Base-by-base conservation (phyloP, 37 sponge, comb jelly and placozoan species). In the Ianthella basta region DNA sequence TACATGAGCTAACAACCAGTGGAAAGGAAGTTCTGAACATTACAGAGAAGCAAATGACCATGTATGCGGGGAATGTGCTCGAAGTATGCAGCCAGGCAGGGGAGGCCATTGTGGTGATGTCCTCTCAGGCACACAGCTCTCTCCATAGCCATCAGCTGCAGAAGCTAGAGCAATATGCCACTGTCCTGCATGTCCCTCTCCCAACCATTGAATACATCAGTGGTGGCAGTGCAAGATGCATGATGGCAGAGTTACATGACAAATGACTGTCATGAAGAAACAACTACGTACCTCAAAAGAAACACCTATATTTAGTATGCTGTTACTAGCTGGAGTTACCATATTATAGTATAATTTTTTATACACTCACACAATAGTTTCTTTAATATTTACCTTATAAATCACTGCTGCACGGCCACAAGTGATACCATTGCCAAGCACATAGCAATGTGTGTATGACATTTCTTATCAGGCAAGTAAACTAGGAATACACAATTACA, bases 151-250 rank as follows among this genome's bases (percentile, higher is more conserved):
- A 73, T 13, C 93, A 91, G 50, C 34, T 59, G 4, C 0, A 37
- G 21, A 13, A 15, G n/a, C n/a, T 83, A 0, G 34, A 70, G 32
- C 34, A 21, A 39, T 34, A 79, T 13, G 27, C 32, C 25, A 57
- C 44, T 15, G 70, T 90, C 32, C 44, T 91, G 0, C 89, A 89
- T 32, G 36, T 33, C 20, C 83, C 89, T 8, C 81, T 94, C 15
- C 72, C 60, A 0, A 80, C 67, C 5, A 89, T 94, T 40, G 95
- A 94, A 72, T 73, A 72, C 5, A 74, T 89, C 24, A 91, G 95
- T 32, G 95, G 95, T 1, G 95, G 95, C 19, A 82, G 91, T 32
- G 95, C 85, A 6, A 86, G 95, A 20, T 94, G 95, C 30, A 94
- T 94, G 95, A 73, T 94, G 25, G 89, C 86, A 0, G 91, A 94